Evolutionary conservation across 2,797 vertebrate genomes (phyloP), one percentile per base, ranked within the genome.

Genomic region (Aldrovandia affinis): DNA sequence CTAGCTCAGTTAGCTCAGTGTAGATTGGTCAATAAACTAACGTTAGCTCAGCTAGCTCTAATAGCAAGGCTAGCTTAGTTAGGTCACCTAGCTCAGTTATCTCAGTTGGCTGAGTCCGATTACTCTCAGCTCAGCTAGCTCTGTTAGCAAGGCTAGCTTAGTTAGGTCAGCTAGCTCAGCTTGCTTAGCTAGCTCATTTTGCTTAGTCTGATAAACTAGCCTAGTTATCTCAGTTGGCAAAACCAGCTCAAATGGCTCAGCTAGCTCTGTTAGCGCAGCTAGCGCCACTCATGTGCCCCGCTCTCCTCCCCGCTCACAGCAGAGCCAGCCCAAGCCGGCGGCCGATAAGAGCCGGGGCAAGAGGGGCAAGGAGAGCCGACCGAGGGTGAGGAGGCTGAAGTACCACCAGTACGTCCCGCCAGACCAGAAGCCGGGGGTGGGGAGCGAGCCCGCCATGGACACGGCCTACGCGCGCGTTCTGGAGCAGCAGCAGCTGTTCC

Each of bases 321-420:
- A 99, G 95, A 98, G 94, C 92, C 96, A 98, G 84, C 93, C 96
- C 81, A 98, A 96, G 93, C 94, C 94, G 54, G 89, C 95, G 2
- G 92, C 90, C 0, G 98, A 99, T 85, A 99, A 97, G 90, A 96
- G 95, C 88, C 97, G 98, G 85, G 96, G 95, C 93, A 99, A 98
- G 91, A 98, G 97, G 92, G 96, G 93, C 94, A 98, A 97, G 93
- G 98, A 99, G 83, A 94, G 96, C 65, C 98, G 98, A 87, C 97
- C 98, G 0, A 94, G 97, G 83, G 95, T 99, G 79, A 98, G 96
- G 93, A 99, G 98, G 93, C 80, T 99, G 33, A 99, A 99, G 91
- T 99, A 99, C 90, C 98, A 99, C 89, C 98, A 99, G 88, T 99
- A 99, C 93, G 97, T 99, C 83, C 98, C 98, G 1, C 98, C 98